Evolutionary conservation across 1,140 invertebrate species (phyloP).

Genomic region (Achatina immaculata): DNA sequence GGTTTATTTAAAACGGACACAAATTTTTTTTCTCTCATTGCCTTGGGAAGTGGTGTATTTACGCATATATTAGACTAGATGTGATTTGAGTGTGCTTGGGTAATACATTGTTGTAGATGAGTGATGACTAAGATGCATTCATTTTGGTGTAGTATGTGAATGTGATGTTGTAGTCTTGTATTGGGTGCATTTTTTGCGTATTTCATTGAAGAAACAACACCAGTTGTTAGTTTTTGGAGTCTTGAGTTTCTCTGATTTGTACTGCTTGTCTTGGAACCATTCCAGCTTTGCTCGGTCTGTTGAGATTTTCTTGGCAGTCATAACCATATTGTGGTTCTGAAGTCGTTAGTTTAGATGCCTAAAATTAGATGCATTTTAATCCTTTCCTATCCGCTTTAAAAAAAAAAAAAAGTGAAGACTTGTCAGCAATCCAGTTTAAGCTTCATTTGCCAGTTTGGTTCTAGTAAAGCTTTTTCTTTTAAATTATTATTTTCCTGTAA

Average conservation of each 20-base stretch:
- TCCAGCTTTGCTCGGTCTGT: no score
- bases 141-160: conserved; percentile 33
- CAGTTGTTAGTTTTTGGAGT: not conserved
- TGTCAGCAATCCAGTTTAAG: no score
- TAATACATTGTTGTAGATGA: no score
- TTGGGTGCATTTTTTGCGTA: not conserved
- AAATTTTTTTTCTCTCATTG: not conserved
- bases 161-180: conserved; percentile 6
- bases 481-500: not conserved
- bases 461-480: no score
- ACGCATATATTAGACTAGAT: conserved; percentile 11
- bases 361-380: no score
- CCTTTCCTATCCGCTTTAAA: no score
- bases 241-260: not conserved
- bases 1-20: not conserved
- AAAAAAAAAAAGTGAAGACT: no score
- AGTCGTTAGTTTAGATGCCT: no score
- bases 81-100: not conserved
- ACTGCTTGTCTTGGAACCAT: not conserved
- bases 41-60: conserved; percentile 27
- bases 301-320: no score
- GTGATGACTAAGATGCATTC: conserved; percentile 28
- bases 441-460: no score
- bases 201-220: not conserved
- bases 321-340: no score